phyloP scores from a whole-genome alignment of 2,797 vertebrate genomes.

The Sebastes oblongus region DNA sequence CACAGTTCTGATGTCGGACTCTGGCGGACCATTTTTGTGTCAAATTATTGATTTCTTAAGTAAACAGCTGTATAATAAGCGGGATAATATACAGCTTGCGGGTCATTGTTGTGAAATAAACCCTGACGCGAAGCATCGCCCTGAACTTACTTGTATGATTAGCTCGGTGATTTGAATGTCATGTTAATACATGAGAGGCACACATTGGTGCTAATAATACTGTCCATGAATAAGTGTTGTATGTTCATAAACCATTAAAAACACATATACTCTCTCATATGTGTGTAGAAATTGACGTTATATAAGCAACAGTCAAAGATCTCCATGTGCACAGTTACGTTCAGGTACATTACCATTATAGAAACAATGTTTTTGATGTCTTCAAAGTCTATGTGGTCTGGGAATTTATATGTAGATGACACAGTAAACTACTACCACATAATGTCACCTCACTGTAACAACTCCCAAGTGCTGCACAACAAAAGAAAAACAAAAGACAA shows the following conservation, averaged over 20 bases:
- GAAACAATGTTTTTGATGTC: too few relatives aligned
- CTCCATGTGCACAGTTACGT: not conserved
- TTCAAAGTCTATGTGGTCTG: too few relatives aligned
- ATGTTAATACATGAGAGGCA: not conserved
- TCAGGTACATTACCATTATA: not conserved
- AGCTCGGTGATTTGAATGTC: not conserved
- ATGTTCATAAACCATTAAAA: not conserved
- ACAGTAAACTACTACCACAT: not conserved
- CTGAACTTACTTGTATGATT: not conserved
- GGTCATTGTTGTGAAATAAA: too few relatives aligned
- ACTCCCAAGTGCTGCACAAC: not conserved
- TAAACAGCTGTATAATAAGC: too few relatives aligned
- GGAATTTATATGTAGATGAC: too few relatives aligned
- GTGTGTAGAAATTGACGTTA: not conserved
- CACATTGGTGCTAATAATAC: not conserved
- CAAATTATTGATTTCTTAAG: too few relatives aligned
- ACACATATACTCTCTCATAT: not conserved
- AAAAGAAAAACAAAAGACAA: not conserved
- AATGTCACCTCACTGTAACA: not conserved
- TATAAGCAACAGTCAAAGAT: not conserved
- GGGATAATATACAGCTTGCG: too few relatives aligned
- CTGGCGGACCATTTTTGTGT: too few relatives aligned
- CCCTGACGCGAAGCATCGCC: too few relatives aligned
- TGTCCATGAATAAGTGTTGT: not conserved
- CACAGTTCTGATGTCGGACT: accelerated